phyloP scores from a whole-genome alignment of 2,888 invertebrate genomes.

The Lasioglossum figueresi region DNA sequence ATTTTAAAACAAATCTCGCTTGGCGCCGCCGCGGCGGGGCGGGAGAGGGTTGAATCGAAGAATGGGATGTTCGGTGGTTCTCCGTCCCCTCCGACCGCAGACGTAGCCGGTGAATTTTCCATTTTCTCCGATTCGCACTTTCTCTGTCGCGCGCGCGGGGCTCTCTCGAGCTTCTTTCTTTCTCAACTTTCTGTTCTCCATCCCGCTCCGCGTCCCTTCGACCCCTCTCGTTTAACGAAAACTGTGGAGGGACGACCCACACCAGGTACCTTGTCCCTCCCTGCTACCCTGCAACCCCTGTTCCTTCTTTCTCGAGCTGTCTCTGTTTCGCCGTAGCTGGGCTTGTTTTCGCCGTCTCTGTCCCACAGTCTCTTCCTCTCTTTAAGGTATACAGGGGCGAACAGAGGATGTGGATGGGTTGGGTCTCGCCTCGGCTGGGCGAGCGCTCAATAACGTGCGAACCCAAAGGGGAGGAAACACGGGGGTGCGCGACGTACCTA shows the following conservation, averaged over 20 bases:
- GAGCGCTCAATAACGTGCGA: conserved; percentile 88
- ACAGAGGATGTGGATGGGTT: conserved; percentile 84
- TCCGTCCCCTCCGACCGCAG: conserved; percentile 59
- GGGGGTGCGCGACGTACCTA: conserved; percentile 76
- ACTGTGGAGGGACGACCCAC: conserved; percentile 66
- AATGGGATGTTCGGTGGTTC: conserved; percentile 81
- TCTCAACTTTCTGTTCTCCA: conserved; percentile 37
- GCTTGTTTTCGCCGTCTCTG: conserved; percentile 44
- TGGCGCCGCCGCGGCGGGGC: conserved; percentile 63
- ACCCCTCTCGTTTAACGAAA: conserved; percentile 74
- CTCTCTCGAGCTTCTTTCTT: conserved; percentile 51
- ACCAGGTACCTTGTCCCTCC: conserved; percentile 40
- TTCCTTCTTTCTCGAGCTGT: conserved; percentile 58
- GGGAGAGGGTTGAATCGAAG: conserved; percentile 79
- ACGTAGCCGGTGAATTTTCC: conserved; percentile 78
- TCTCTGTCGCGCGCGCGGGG: conserved; percentile 38
- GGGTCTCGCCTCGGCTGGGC: conserved; percentile 86
- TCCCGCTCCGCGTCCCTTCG: conserved; percentile 45
- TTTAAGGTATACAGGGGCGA: conserved; percentile 75
- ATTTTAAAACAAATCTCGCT: conserved; percentile 84
- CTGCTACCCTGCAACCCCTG: conserved; percentile 19
- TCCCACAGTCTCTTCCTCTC: conserved; percentile 64
- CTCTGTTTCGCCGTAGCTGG: conserved; percentile 44
- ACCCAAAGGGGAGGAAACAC: conserved; percentile 85
- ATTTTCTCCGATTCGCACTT: conserved; percentile 78